Conservation (phyloP, 2,888 invertebrate genomes). For the Carpatolechia fugitivella region DNA sequence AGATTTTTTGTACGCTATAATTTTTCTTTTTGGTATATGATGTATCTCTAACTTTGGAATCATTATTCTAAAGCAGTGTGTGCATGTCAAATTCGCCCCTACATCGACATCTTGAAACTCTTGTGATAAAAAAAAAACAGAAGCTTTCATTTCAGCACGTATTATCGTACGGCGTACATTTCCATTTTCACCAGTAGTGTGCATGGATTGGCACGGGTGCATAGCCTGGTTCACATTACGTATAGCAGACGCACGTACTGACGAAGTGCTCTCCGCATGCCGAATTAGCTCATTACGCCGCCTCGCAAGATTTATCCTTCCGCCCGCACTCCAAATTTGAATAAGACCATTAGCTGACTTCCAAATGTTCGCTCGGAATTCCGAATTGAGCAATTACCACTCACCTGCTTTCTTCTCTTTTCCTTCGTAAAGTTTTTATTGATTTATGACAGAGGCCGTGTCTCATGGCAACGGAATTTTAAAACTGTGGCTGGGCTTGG, state of each 20-base stretch:
- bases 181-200: too few relatives aligned
- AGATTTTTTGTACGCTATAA: too few relatives aligned
- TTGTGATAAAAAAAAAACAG: too few relatives aligned
- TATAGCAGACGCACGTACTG: conserved; percentile 27
- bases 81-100: too few relatives aligned
- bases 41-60: too few relatives aligned
- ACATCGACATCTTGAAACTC: too few relatives aligned
- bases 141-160: too few relatives aligned
- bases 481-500: neutral
- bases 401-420: conserved; percentile 18
- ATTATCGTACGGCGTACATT: too few relatives aligned
- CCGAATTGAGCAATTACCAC: conserved; percentile 28
- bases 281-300: conserved; percentile 64
- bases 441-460: conserved; percentile 19
- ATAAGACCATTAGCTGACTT: conserved; percentile 52
- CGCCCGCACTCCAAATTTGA: conserved; percentile 52
- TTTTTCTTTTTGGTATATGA: too few relatives aligned
- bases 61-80: too few relatives aligned
- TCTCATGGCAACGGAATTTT: conserved; percentile 3
- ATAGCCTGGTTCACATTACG: conserved; percentile 36
- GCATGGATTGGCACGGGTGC: conserved; percentile 25
- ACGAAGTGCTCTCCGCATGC: conserved; percentile 41
- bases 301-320: conserved; percentile 50
- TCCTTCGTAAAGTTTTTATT: conserved; percentile 16
- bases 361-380: conserved; percentile 37